phyloP scores from a whole-genome alignment of 2,797 vertebrate genomes.

The Hemitrygon akajei region DNA sequence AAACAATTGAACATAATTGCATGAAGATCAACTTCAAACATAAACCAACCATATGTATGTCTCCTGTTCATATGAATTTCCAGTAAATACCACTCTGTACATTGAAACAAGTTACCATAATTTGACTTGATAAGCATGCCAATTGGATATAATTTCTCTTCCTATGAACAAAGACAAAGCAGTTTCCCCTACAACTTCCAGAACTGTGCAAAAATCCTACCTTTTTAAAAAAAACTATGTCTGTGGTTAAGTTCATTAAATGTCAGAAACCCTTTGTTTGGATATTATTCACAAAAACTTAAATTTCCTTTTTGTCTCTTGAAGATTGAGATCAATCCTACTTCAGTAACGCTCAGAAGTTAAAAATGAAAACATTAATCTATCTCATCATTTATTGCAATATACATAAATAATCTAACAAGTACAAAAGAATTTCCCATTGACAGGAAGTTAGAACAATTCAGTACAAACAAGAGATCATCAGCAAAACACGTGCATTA shows the following conservation, averaged over 20 bases:
- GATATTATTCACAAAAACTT: neutral
- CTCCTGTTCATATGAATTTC: neutral
- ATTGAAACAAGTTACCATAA: neutral
- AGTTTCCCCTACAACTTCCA: neutral
- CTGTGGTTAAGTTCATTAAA: neutral
- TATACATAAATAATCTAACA: neutral
- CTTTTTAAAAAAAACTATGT: neutral
- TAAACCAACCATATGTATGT: neutral
- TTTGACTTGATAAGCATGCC: neutral
- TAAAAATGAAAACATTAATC: neutral
- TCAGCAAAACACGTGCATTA: neutral
- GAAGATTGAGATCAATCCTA: neutral
- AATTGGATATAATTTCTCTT: neutral
- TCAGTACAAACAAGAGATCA: neutral
- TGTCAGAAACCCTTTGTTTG: neutral
- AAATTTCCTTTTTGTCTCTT: neutral
- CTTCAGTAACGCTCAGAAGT: neutral
- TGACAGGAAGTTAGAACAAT: neutral
- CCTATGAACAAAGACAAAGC: neutral
- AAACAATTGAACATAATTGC: neutral
- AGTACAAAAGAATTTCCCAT: neutral
- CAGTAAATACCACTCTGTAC: slow-evolving; percentile 13
- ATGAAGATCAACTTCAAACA: neutral
- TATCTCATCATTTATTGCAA: neutral
- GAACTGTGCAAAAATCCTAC: neutral